phyloP scores from a whole-genome alignment of 35 echinoderm and acorn worm genomes.

The Heliocidaris erythrogramma region DNA sequence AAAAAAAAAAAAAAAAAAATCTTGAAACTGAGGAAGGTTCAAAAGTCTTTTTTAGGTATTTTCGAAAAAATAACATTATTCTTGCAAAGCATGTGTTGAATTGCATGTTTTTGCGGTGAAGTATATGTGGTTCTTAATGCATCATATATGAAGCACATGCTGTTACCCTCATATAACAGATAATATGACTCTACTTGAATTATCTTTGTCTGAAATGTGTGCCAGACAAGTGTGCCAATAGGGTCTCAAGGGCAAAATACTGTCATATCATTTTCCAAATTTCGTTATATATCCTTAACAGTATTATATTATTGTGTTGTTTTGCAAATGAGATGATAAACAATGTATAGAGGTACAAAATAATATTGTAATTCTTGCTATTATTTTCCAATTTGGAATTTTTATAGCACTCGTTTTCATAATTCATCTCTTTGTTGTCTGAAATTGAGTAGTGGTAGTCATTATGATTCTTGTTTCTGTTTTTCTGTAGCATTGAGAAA shows the following conservation, averaged over 20 bases:
- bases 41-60: too few relatives aligned
- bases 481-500: neutral
- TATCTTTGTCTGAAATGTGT: neutral
- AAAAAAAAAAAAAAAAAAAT: too few relatives aligned
- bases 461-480: neutral
- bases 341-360: neutral
- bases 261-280: neutral
- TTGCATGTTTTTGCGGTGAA: too few relatives aligned
- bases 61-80: too few relatives aligned
- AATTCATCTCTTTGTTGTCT: neutral
- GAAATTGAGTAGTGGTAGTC: neutral
- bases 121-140: too few relatives aligned
- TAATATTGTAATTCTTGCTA: neutral
- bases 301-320: neutral
- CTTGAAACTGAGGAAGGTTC: too few relatives aligned
- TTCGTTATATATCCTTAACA: neutral
- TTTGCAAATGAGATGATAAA: neutral
- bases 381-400: neutral
- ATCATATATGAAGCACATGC: too few relatives aligned
- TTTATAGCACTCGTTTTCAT: neutral
- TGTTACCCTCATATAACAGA: too few relatives aligned
- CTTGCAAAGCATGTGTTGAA: too few relatives aligned
- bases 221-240: neutral
- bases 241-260: neutral
- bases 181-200: neutral